Evolutionary conservation across 1,140 invertebrate species (phyloP).

Genomic region (Brachionus paranguensis): DNA sequence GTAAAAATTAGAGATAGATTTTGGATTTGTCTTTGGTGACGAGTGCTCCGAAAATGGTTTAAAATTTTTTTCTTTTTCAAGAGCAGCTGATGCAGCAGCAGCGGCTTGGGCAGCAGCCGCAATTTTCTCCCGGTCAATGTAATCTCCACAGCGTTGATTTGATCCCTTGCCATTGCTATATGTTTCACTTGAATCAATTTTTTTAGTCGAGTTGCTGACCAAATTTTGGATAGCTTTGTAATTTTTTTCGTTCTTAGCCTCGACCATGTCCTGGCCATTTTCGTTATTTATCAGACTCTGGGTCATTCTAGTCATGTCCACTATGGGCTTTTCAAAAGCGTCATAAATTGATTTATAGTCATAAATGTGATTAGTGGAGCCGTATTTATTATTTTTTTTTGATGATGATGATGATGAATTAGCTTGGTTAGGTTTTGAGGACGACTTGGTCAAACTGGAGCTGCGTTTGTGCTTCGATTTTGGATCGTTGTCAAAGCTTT

Average conservation of each 20-base stretch:
- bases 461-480: conserved; percentile 30
- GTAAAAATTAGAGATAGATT: neutral
- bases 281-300: neutral
- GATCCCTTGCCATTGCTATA: neutral
- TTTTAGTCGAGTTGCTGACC: neutral
- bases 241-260: neutral
- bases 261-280: neutral
- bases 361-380: conserved; percentile 30
- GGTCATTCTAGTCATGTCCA: conserved; percentile 10
- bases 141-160: neutral
- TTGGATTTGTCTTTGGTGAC: neutral
- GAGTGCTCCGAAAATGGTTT: neutral
- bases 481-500: conserved; percentile 5
- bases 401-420: neutral
- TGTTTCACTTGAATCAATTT: neutral
- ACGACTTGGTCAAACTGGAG: conserved; percentile 10
- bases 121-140: conserved; percentile 31
- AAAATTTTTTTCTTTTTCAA: conserved; percentile 28
- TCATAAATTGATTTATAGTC: conserved; percentile 38
- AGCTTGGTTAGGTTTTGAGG: neutral
- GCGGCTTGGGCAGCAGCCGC: conserved; percentile 12
- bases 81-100: conserved; percentile 14
- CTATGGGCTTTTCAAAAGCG: conserved; percentile 32
- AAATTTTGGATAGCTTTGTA: conserved; percentile 28
- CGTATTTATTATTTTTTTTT: neutral